Evolutionary conservation across 2,888 invertebrate genomes (phyloP), one percentile per base, ranked within the genome.

Genomic region (Lissocephala sabroskyi): DNA sequence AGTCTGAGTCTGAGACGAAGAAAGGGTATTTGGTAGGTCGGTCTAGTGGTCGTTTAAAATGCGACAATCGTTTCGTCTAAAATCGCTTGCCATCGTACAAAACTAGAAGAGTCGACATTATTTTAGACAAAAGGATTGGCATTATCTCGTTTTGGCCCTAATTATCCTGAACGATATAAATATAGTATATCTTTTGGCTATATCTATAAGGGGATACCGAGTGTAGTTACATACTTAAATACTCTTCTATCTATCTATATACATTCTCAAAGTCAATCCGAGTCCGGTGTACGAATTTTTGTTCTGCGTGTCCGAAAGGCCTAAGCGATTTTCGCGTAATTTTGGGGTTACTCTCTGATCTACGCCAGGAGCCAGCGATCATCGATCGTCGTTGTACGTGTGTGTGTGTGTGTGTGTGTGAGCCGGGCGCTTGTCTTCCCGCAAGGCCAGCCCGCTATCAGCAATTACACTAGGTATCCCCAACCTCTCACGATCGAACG

Each of bases 391-490:
- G 7, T 23, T 23, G 23, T 3, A 3, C 23, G 4, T 23, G n/a
- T n/a, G n/a, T n/a, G n/a, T n/a, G n/a, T n/a, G n/a, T n/a, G n/a
- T n/a, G n/a, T n/a, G 51, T n/a, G 33, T 42, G 46, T 63, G 56
- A 56, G 76, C 62, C 49, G 62, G 76, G 76, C 70, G 65, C 71
- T 74, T 62, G 71, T 57, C 61, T 70, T 61, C 64, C 42, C 45
- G 56, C 70, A 70, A 70, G 71, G 64, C 58, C 71, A 77, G 59
- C 45, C n/a, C n/a, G 60, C 79, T 57, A 74, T 71, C 62, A 81
- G 82, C 80, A 81, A 81, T 82, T 81, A 81, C 81, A 81, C 80
- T 81, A 66, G 78, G 79, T 82, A 81, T 81, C 81, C 81, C 81
- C 82, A 70, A 75, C 61, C 65, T 28, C 41, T 66, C 63, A 54